Percentiles rank a stretch among this genome's conserved stretches.
phyloP scores from a whole-genome alignment of 2,888 invertebrate species.

The Nymphalis urticae region DNA sequence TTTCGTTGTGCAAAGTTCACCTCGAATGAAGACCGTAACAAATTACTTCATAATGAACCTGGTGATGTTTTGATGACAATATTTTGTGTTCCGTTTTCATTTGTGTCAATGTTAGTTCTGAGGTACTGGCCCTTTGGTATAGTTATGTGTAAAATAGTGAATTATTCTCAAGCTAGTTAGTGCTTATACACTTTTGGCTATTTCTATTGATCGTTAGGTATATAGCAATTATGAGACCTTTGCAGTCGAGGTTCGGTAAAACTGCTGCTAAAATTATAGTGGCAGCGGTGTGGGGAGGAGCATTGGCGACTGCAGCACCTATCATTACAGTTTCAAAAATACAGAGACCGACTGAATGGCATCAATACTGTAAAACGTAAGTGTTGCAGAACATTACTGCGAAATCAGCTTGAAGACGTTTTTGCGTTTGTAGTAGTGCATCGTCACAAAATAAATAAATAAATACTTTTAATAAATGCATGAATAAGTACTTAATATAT shows the following conservation, averaged over 20 bases:
- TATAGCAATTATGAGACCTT: slow-evolving; percentile 93
- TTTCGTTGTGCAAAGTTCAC: slow-evolving; percentile 91
- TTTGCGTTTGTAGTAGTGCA: too few species aligned
- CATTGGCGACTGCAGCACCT: slow-evolving; percentile 90
- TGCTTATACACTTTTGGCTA: slow-evolving; percentile 94
- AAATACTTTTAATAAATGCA: too few species aligned
- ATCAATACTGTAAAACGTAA: slow-evolving; percentile 85
- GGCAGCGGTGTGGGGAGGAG: slow-evolving; percentile 87
- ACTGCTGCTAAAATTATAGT: slow-evolving; percentile 85
- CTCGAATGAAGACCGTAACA: slow-evolving; percentile 94
- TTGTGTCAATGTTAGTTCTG: slow-evolving; percentile 88
- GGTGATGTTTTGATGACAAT: slow-evolving; percentile 94
- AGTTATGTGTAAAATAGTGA: slow-evolving; percentile 90
- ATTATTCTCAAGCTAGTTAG: slow-evolving; percentile 92
- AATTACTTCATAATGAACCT: slow-evolving; percentile 95
- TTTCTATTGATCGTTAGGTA: slow-evolving; percentile 95
- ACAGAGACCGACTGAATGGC: slow-evolving; percentile 83
- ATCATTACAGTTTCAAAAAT: slow-evolving; percentile 88
- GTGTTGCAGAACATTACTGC: slow-evolving; percentile 47
- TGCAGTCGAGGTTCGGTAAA: slow-evolving; percentile 90
- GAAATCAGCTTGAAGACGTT: too few species aligned
- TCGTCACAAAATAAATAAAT: too few species aligned
- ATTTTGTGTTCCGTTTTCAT: slow-evolving; percentile 95
- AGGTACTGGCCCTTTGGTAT: slow-evolving; percentile 95
- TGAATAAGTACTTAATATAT: too few species aligned